Percentiles rank a stretch among this genome's conserved stretches.
Conservation (phyloP, 1,140 invertebrate genomes). For the Diabrotica undecimpunctata region DNA sequence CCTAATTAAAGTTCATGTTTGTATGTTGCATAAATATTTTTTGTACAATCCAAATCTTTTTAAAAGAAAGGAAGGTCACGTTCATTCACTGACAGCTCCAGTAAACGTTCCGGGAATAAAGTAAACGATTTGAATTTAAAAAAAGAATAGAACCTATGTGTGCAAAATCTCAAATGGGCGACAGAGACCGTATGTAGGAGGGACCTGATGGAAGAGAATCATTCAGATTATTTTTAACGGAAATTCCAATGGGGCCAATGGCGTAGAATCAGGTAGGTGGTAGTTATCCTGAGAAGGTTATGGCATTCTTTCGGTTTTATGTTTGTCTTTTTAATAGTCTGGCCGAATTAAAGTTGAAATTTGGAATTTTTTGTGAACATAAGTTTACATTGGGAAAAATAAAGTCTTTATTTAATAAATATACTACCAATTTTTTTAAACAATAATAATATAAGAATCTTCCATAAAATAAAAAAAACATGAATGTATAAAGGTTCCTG, state of each 20-base stretch:
- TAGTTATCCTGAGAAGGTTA: not conserved
- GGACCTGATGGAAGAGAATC: slow-evolving; percentile 1
- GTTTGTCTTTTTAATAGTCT: no score
- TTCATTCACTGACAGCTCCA: not conserved
- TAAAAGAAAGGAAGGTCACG: not conserved
- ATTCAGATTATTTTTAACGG: slow-evolving; percentile 13
- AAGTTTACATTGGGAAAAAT: no score
- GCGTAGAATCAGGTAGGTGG: not conserved
- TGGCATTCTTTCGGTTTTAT: no score
- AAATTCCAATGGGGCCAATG: slow-evolving; percentile 5
- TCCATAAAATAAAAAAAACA: no score
- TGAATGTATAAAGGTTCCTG: no score
- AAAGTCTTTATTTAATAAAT: no score
- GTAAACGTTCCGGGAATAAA: slow-evolving; percentile 5
- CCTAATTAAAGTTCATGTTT: no score
- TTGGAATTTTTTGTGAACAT: no score
- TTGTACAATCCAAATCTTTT: not conserved
- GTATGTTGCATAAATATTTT: no score
- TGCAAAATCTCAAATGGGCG: slow-evolving; percentile 15
- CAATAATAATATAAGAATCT: no score
- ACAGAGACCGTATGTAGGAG: not conserved
- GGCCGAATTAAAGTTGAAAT: no score
- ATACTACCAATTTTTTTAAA: no score
- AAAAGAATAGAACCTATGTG: slow-evolving; percentile 14
- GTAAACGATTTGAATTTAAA: slow-evolving; percentile 8